phyloP scores from a whole-genome alignment of 23 tunicate genomes.

The Styela clava region DNA sequence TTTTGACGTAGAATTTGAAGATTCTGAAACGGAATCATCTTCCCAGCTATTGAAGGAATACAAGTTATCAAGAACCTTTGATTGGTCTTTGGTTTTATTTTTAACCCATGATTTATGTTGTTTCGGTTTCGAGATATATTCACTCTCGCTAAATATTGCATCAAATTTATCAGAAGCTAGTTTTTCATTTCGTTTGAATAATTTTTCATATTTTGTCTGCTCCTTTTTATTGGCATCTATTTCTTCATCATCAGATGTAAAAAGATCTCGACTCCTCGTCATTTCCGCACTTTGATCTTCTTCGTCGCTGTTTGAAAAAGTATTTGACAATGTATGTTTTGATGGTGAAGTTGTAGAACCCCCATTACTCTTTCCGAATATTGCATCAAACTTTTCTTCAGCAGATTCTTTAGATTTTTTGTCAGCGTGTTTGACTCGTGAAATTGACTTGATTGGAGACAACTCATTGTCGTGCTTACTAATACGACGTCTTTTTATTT shows the following conservation, averaged over 20 bases:
- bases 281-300: constrained; percentile 9
- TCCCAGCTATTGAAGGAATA: constrained; percentile 21
- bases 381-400: constrained; percentile 65
- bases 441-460: background rate
- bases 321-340: constrained; percentile 8
- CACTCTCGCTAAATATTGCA: constrained; percentile 65
- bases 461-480: background rate
- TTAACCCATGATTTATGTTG: background rate
- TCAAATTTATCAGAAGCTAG: constrained; percentile 85
- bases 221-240: constrained; percentile 1
- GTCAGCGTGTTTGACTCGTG: background rate
- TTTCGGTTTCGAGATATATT: constrained; percentile 18
- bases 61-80: constrained; percentile 23
- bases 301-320: constrained; percentile 9
- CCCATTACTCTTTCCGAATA: constrained; percentile 21
- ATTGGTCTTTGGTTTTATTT: constrained; percentile 23
- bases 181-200: constrained; percentile 71
- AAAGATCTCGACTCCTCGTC: background rate
- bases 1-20: background rate
- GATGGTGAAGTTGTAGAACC: background rate
- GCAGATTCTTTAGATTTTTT: constrained; percentile 51
- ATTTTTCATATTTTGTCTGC: constrained; percentile 53
- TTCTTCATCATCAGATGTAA: background rate
- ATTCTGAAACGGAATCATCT: background rate
- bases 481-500: background rate